These are phyloP conservation scores for Mobula hypostoma DNA, from an alignment of 2,113 vertebrate species.

Conservation along the genomic window DNA sequence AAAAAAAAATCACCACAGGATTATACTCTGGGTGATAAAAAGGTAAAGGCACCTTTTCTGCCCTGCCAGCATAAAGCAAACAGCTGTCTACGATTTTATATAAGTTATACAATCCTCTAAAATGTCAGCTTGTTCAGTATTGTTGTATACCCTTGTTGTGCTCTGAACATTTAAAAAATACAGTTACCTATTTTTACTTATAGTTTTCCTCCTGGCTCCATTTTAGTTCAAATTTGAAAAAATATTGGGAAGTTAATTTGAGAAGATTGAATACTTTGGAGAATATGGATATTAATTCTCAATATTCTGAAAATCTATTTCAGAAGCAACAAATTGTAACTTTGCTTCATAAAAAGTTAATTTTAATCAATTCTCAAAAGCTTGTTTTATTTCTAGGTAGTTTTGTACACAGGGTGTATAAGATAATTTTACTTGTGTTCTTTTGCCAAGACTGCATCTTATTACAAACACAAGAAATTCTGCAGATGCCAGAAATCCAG, in stretches of 20 bases:
- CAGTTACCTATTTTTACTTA: background rate
- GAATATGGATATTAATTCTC: background rate
- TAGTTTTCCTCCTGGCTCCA: background rate
- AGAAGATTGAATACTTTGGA: background rate
- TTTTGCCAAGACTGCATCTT: background rate
- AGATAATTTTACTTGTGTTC: background rate
- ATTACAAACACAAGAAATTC: too few relatives aligned
- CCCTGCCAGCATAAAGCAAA: background rate
- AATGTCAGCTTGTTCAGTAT: background rate
- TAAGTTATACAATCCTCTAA: background rate
- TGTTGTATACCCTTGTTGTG: background rate
- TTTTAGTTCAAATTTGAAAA: background rate
- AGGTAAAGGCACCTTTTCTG: constrained; percentile 28
- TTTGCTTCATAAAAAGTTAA: background rate
- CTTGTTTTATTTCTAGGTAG: background rate
- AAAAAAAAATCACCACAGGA: constrained; percentile 38
- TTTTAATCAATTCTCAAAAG: background rate
- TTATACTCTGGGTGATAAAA: background rate
- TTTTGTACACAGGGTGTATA: background rate
- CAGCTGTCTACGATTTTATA: constrained; percentile 22
- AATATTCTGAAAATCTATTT: background rate
- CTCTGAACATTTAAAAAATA: background rate
- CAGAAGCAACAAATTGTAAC: background rate
- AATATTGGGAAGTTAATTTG: background rate
- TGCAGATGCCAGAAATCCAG: too few relatives aligned